phyloP scores from a whole-genome alignment of 2,888 invertebrate species.

The Apotomis turbidana region DNA sequence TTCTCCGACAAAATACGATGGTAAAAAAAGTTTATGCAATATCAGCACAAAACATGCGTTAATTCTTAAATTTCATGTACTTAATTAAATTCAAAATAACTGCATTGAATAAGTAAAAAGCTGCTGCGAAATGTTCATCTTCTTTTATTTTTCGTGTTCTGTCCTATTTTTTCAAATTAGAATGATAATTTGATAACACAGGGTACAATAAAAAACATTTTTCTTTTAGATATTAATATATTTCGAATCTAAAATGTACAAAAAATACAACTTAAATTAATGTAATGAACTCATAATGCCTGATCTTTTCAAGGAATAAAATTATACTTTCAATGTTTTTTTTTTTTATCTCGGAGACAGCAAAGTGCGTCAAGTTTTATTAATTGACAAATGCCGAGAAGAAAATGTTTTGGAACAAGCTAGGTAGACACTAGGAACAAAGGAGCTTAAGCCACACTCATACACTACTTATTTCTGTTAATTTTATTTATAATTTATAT shows the following conservation, averaged over 20 bases:
- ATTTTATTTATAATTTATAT: slow-evolving; percentile 51
- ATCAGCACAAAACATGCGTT: no score
- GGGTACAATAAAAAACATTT: slow-evolving; percentile 59
- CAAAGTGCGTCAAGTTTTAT: slow-evolving; percentile 60
- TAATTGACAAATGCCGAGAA: slow-evolving; percentile 78
- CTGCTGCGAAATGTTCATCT: no score
- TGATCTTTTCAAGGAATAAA: slow-evolving; percentile 73
- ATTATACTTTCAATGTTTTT: slow-evolving; percentile 62
- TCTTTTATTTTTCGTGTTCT: no score
- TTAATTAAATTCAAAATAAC: no score
- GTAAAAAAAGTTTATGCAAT: no score
- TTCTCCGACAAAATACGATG: no score
- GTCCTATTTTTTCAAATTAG: no score
- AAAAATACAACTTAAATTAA: slow-evolving; percentile 88
- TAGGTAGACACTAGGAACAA: slow-evolving; percentile 71
- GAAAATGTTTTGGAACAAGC: slow-evolving; percentile 69
- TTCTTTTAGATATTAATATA: slow-evolving; percentile 86
- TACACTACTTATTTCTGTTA: slow-evolving; percentile 57
- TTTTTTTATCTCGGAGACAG: slow-evolving; percentile 65
- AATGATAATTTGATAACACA: neutral
- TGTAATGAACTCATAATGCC: slow-evolving; percentile 85
- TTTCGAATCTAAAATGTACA: slow-evolving; percentile 90
- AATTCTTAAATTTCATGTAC: no score
- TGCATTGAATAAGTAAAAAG: no score
- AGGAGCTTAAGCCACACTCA: slow-evolving; percentile 63